A percentile compares a stretch with the other conserved stretches of the same genome.
These are phyloP conservation scores for Melitaea athalia DNA, from an alignment of 2,888 invertebrate species.

Conservation along the genomic window DNA sequence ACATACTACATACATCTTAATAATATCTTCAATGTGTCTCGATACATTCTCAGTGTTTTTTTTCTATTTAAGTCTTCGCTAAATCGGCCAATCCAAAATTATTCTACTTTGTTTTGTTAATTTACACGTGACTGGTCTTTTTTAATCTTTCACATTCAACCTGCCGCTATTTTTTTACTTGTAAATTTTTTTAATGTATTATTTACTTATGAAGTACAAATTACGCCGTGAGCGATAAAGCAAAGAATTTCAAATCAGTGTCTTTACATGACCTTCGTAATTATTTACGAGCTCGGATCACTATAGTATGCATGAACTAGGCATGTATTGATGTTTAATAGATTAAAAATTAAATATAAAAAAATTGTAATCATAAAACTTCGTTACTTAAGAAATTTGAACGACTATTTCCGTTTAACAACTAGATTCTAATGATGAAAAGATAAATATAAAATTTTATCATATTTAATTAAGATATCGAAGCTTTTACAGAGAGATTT, in stretches of 20 bases:
- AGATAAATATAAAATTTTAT: neutral
- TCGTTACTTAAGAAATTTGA: neutral
- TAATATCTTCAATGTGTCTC: neutral
- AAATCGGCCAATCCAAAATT: neutral
- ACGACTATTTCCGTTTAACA: neutral
- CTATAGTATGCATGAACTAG: neutral
- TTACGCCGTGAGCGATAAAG: neutral
- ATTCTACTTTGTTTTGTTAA: too few relatives aligned
- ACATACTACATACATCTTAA: neutral
- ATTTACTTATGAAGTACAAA: neutral
- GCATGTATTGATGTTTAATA: neutral
- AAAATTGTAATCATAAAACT: neutral
- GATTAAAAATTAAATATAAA: neutral
- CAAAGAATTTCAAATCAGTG: neutral
- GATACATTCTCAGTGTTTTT: neutral
- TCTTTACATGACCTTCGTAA: neutral
- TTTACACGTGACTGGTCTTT: too few relatives aligned
- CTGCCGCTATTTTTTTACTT: neutral
- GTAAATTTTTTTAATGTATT: neutral
- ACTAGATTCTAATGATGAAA: neutral
- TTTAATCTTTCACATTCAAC: too few relatives aligned
- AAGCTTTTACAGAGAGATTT: neutral
- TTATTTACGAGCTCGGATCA: too few relatives aligned
- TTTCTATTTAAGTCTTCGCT: neutral
- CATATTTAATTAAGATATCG: conserved; percentile 6